These are phyloP conservation scores for Dynastes tityus DNA, from an alignment of 2,888 invertebrate genomes.

Conservation along the genomic window DNA sequence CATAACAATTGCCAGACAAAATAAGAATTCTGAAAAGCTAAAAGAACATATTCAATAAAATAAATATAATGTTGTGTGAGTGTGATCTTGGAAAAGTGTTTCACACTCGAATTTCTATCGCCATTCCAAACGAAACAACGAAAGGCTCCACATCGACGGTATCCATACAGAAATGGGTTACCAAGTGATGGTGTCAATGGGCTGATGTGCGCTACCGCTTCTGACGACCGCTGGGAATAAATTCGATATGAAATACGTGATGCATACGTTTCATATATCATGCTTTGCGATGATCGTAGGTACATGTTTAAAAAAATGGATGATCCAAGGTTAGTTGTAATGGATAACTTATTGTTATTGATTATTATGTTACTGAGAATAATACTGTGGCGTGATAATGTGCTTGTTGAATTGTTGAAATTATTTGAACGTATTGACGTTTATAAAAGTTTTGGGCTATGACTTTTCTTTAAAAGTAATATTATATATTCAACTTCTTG, in stretches of 20 bases:
- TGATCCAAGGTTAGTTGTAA: background rate
- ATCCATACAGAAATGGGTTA: background rate
- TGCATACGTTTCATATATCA: background rate
- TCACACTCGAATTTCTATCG: background rate
- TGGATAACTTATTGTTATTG: no score
- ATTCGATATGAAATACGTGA: background rate
- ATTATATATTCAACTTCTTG: no score
- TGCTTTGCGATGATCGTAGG: background rate
- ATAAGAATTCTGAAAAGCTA: no score
- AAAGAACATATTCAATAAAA: no score
- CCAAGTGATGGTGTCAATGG: conserved; percentile 12
- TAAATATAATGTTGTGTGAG: conserved; percentile 7
- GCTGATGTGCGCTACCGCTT: background rate
- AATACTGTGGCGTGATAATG: no score
- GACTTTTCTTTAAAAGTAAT: no score
- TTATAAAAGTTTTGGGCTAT: no score
- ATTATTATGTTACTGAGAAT: no score
- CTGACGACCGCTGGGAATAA: background rate
- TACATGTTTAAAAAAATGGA: background rate
- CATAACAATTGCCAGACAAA: no score
- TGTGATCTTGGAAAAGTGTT: conserved; percentile 4
- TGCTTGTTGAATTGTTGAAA: background rate
- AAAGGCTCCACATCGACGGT: conserved; percentile 15
- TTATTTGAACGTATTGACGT: background rate
- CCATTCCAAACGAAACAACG: conserved; percentile 37